These are phyloP conservation scores for Mylabris sibirica DNA, from an alignment of 2,888 invertebrate species.

Conservation along the genomic window DNA sequence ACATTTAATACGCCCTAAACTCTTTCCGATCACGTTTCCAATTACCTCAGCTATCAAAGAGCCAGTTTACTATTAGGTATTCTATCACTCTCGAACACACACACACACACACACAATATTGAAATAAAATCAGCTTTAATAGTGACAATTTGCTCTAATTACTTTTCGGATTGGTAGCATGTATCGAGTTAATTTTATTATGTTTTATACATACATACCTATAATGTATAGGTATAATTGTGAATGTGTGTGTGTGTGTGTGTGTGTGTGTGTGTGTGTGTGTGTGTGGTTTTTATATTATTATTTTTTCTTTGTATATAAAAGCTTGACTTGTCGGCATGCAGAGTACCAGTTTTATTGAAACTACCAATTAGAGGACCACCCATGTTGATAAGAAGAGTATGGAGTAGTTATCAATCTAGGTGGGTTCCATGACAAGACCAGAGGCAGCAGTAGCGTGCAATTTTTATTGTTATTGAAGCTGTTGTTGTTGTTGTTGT, in stretches of 20 bases:
- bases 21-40: constrained; percentile 39
- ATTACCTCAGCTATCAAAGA: constrained; percentile 30
- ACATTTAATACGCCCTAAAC: constrained; percentile 19
- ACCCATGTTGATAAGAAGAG: constrained; percentile 40
- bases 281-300: neutral
- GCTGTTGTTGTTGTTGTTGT: neutral
- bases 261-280: neutral
- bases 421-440: constrained; percentile 11
- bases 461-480: constrained; percentile 5
- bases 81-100: constrained; percentile 1
- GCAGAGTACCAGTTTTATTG: constrained; percentile 33
- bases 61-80: neutral
- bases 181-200: neutral
- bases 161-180: constrained; percentile 18
- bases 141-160: constrained; percentile 44
- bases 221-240: neutral
- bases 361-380: constrained; percentile 48
- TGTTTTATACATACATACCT: constrained; percentile 24
- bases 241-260: neutral
- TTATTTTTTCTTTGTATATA: neutral
- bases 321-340: neutral
- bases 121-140: constrained; percentile 35
- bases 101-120: constrained; percentile 11
- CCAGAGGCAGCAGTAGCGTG: constrained; percentile 7
- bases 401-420: neutral